Percentiles rank a stretch among this genome's conserved stretches.
phyloP scores from a whole-genome alignment of 2,888 invertebrate genomes.

The Dione juno region DNA sequence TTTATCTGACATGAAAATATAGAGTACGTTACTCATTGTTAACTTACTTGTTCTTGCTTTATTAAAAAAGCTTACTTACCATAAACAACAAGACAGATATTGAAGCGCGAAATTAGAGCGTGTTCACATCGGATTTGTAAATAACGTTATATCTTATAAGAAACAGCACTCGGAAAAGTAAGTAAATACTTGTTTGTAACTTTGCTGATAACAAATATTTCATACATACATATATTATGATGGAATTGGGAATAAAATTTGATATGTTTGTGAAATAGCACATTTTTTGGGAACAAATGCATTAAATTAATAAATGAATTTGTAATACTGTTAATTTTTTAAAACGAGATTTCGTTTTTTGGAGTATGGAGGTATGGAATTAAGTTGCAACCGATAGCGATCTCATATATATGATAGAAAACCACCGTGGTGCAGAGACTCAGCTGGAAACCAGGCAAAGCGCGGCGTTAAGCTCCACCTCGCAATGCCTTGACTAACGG shows the following conservation, averaged over 20 bases:
- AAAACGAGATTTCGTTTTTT: too few species aligned
- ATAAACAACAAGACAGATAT: conserved; percentile 13
- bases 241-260: not conserved
- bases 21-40: too few species aligned
- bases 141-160: conserved; percentile 37
- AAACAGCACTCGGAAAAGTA: conserved; percentile 21
- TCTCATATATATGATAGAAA: too few species aligned
- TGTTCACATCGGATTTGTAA: conserved; percentile 33
- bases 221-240: not conserved
- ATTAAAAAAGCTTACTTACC: too few species aligned
- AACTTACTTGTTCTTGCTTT: too few species aligned
- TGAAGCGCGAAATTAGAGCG: conserved; percentile 31
- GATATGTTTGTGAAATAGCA: not conserved
- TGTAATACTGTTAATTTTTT: too few species aligned
- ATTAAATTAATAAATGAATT: not conserved
- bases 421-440: too few species aligned
- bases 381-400: too few species aligned
- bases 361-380: not conserved
- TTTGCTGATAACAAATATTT: conserved; percentile 26
- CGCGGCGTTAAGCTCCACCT: too few species aligned
- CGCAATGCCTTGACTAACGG: too few species aligned
- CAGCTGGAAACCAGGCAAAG: too few species aligned
- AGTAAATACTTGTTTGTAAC: conserved; percentile 28
- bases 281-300: not conserved
- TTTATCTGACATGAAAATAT: too few species aligned